phyloP scores from a whole-genome alignment of 2,888 invertebrate species.

The Polymixis lichenea region DNA sequence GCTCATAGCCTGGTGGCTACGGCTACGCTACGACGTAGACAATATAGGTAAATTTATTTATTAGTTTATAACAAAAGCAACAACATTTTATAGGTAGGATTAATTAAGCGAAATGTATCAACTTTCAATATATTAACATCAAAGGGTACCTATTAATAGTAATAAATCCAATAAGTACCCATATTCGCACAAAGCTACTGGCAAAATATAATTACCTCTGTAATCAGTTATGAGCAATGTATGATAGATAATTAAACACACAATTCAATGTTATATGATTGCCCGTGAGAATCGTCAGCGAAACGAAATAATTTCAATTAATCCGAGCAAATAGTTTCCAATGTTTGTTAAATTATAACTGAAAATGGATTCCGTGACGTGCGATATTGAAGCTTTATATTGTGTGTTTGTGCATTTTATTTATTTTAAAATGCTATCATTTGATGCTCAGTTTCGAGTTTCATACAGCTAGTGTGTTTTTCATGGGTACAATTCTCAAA shows the following conservation, averaged over 20 bases:
- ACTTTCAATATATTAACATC: background rate
- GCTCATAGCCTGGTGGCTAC: background rate
- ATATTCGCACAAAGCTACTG: background rate
- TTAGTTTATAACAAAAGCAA: background rate
- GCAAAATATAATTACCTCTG: constrained; percentile 12
- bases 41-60: too few species aligned
- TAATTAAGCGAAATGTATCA: background rate
- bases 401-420: constrained; percentile 17
- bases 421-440: constrained; percentile 20
- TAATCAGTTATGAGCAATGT: constrained; percentile 32
- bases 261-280: constrained; percentile 56
- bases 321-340: constrained; percentile 60
- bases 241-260: constrained; percentile 57
- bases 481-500: background rate
- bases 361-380: constrained; percentile 58
- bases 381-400: constrained; percentile 25
- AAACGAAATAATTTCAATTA: constrained; percentile 53
- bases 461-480: background rate
- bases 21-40: background rate
- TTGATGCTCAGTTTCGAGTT: background rate
- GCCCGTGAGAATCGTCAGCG: constrained; percentile 48
- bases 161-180: background rate
- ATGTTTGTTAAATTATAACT: constrained; percentile 64
- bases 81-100: background rate
- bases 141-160: background rate